Evolutionary conservation across 2,113 vertebrate genomes (phyloP).

Genomic region (Loxodonta africana): DNA sequence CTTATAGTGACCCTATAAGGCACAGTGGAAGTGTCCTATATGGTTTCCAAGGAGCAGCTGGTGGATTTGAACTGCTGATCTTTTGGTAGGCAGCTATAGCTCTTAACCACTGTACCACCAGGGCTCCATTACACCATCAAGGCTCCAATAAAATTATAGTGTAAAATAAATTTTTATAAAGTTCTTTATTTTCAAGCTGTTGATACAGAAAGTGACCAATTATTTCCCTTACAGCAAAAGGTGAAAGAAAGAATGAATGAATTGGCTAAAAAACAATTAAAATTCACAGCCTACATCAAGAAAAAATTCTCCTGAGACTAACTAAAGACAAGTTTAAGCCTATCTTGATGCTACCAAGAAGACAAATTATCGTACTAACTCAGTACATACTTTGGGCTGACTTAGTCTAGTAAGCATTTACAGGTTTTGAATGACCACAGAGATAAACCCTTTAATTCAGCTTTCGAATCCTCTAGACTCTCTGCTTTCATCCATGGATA

Average conservation of each 20-base stretch:
- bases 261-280: neutral
- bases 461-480: neutral
- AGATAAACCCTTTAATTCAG: neutral
- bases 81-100: too few relatives aligned
- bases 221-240: neutral
- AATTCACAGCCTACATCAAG: conserved; percentile 4
- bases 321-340: neutral
- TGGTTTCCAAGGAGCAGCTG: too few relatives aligned
- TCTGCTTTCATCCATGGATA: neutral
- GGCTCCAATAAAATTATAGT: neutral
- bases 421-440: neutral
- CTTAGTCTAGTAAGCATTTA: neutral
- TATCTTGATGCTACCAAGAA: neutral
- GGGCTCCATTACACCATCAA: too few relatives aligned
- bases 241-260: neutral
- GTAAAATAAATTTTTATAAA: neutral
- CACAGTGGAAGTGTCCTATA: too few relatives aligned
- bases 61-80: too few relatives aligned
- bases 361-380: neutral
- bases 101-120: too few relatives aligned
- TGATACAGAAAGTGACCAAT: neutral
- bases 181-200: neutral
- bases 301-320: neutral
- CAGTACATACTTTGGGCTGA: neutral
- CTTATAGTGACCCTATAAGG: too few relatives aligned